Evolutionary conservation across 2,797 vertebrate species (phyloP).

Genomic region (Threskiornis aethiopicus): DNA sequence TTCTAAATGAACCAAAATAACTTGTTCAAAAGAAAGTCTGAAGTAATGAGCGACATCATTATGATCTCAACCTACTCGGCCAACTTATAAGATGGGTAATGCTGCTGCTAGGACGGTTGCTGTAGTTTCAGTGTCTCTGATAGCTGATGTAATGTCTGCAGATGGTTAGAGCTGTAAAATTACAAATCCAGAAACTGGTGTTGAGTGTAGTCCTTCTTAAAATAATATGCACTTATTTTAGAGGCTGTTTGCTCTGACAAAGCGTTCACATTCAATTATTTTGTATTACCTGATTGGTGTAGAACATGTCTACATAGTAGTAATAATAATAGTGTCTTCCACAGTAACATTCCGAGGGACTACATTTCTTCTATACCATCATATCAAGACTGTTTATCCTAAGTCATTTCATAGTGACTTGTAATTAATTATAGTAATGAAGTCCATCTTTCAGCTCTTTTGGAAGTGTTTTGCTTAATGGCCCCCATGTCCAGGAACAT

Average conservation of each 20-base stretch:
- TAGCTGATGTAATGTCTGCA: conserved; percentile 47
- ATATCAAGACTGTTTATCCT: background rate
- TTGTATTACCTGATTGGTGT: background rate
- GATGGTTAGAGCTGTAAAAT: background rate
- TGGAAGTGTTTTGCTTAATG: background rate
- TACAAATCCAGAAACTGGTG: background rate
- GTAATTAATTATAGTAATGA: background rate
- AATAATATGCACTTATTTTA: background rate
- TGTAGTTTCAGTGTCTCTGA: background rate
- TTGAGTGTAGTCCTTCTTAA: background rate
- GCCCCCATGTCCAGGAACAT: background rate
- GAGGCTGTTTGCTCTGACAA: background rate
- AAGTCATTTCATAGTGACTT: background rate
- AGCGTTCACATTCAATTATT: background rate
- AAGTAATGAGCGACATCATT: background rate
- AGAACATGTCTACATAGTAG: background rate
- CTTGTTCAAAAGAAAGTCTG: background rate
- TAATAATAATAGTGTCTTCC: background rate
- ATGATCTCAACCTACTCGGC: background rate
- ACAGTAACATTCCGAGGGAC: background rate
- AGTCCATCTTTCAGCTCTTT: background rate
- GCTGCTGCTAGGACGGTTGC: background rate
- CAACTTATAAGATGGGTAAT: background rate
- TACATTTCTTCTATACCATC: background rate
- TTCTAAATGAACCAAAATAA: conserved; percentile 7